Evolutionary conservation across 2,797 vertebrate species (phyloP).

Genomic region (Acridotheres tristis): DNA sequence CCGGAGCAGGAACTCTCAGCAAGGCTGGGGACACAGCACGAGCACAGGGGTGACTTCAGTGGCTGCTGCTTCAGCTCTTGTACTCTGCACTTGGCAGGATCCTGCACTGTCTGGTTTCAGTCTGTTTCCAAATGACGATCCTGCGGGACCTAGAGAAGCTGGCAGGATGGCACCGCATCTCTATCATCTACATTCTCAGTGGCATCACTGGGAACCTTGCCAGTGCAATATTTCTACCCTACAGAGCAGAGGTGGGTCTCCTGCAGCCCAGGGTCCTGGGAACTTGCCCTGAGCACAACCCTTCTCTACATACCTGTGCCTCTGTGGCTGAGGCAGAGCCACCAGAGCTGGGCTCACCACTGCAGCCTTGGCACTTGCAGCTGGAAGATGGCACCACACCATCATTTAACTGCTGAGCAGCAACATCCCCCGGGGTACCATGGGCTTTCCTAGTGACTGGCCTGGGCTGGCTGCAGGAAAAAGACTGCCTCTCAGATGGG

Average conservation of each 20-base stretch:
- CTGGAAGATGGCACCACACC: background rate
- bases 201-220: conserved; percentile 96
- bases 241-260: conserved; percentile 88
- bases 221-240: conserved; percentile 96
- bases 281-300: background rate
- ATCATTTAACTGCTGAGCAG: background rate
- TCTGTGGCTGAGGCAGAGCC: background rate
- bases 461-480: background rate
- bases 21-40: background rate
- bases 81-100: conserved; percentile 81
- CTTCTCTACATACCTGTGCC: background rate
- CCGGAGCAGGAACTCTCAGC: background rate
- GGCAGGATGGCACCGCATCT: conserved; percentile 97
- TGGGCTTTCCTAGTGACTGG: background rate
- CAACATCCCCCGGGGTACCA: background rate
- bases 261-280: background rate
- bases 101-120: conserved; percentile 95
- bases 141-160: conserved; percentile 95
- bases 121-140: conserved; percentile 98
- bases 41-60: background rate
- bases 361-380: background rate
- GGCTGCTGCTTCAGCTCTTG: conserved; percentile 42
- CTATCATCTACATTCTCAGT: conserved; percentile 97
- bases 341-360: background rate
- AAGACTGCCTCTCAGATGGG: background rate